phyloP scores from a whole-genome alignment of 2,797 vertebrate genomes.

The Meda fulgida region DNA sequence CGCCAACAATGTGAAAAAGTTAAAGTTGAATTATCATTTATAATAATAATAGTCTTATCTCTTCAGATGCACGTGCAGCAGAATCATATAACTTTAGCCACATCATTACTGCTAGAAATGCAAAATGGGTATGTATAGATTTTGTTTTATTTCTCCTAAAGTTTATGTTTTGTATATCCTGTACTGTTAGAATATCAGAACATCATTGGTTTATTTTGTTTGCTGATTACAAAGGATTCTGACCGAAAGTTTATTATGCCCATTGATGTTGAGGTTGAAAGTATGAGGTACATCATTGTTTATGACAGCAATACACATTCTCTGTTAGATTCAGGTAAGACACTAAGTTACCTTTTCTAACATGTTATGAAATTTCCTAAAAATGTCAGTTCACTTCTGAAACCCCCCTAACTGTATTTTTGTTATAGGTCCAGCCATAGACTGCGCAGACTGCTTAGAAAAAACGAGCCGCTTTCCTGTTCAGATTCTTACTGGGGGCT shows the following conservation, averaged over 20 bases:
- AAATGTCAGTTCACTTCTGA: not conserved
- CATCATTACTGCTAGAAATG: constrained; percentile 81
- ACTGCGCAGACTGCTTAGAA: constrained; percentile 74
- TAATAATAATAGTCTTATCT: constrained; percentile 35
- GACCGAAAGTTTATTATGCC: constrained; percentile 74
- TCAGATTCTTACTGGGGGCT: constrained; percentile 84
- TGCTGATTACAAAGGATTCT: constrained; percentile 69
- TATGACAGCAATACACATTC: constrained; percentile 79
- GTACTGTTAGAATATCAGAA: not conserved
- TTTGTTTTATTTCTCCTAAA: not conserved
- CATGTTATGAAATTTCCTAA: not conserved
- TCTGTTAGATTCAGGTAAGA: constrained; percentile 66
- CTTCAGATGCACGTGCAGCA: constrained; percentile 83
- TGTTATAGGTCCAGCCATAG: constrained; percentile 72
- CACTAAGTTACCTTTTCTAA: not conserved
- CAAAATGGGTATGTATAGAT: constrained; percentile 73
- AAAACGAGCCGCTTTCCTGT: constrained; percentile 73
- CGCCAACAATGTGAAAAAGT: not conserved
- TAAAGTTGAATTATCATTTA: not conserved
- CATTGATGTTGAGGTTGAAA: constrained; percentile 76
- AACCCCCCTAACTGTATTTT: not conserved
- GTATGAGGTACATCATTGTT: constrained; percentile 83
- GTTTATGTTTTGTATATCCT: not conserved
- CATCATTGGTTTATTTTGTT: not conserved
- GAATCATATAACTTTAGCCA: constrained; percentile 82